These are phyloP conservation scores for Diacarnus erythraeanus DNA, from an alignment of 37 sponge, comb jelly and placozoan species.

Conservation along the genomic window DNA sequence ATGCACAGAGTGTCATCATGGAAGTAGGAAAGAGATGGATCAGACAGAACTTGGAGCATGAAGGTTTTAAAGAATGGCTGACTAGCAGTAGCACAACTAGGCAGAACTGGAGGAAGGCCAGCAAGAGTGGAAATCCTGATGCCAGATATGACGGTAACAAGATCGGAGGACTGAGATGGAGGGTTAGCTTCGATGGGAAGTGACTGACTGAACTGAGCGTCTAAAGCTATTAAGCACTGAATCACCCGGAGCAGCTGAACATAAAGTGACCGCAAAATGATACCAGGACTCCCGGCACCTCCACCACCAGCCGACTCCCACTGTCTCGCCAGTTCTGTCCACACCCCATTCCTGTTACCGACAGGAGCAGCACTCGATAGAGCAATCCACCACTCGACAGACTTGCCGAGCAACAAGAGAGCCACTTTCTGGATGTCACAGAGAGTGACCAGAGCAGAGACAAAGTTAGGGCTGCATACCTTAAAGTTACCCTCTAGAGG, in stretches of 20 bases:
- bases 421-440: conserved; percentile 56
- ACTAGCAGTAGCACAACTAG: conserved; percentile 18
- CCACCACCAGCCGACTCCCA: not conserved
- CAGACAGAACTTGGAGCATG: conserved; percentile 7
- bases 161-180: not conserved
- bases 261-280: not conserved
- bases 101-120: not conserved
- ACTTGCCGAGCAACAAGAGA: conserved; percentile 14
- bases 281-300: not conserved
- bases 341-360: not conserved
- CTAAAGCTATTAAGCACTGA: conserved; percentile 28
- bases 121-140: not conserved
- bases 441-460: conserved; percentile 54
- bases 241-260: conserved; percentile 22
- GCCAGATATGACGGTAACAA: not conserved
- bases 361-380: not conserved
- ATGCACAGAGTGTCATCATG: conserved; percentile 32
- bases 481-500: not conserved
- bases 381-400: not conserved
- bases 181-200: conserved; percentile 7
- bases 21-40: conserved; percentile 11
- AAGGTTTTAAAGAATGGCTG: conserved; percentile 54
- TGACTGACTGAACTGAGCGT: conserved; percentile 21
- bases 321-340: not conserved
- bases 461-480: conserved; percentile 26